Evolutionary conservation across 2,797 vertebrate genomes (phyloP), one percentile per base, ranked within the genome.

Genomic region (Phaenicophaeus curvirostris): DNA sequence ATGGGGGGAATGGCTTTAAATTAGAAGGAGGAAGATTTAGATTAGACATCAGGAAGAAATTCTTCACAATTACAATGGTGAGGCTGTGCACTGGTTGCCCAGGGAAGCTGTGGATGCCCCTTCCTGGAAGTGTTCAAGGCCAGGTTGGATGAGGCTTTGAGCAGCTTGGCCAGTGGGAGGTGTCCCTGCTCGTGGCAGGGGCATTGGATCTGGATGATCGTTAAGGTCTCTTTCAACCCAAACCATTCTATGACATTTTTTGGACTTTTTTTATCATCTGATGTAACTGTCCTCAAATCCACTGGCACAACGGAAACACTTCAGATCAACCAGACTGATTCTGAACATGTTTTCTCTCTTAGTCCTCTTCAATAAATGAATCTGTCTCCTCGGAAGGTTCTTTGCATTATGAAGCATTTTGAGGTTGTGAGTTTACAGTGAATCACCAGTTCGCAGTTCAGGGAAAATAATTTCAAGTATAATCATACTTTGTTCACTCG

Each of bases 361-460:
- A 11, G 4, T 44, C 28, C n/a, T 68, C 30, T 61, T 66, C 48
- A 63, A 1, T 35, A 71, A 62, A 48, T 50, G 10, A 41, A 31
- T 62, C 57, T 65, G 19, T 10, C n/a, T 63, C 25, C 44, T 90
- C 42, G 62, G 66, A 50, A 46, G 19, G 25, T 90, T 72, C 54
- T 78, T 78, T 55, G 44, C 30, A 5, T 85, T 66, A 30, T 24
- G 62, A 90, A 81, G 33, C 79, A 44, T 75, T 90, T 72, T 35
- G 63, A 78, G 30, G 54, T 93, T 86, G 78, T 82, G 90, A 82
- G 89, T 95, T 94, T 48, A 39, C 75, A 79, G 7, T 96, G 94
- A 97, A 84, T 98, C 94, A 93, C 91, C 83, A 63, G 44, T 91
- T 61, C 93, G 39, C 41, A 48, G 71, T 96, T 95, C 95, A 24